Evolutionary conservation across 2,888 invertebrate genomes (phyloP), one percentile per base, ranked within the genome.

Genomic region (Pantelozetes paolii): DNA sequence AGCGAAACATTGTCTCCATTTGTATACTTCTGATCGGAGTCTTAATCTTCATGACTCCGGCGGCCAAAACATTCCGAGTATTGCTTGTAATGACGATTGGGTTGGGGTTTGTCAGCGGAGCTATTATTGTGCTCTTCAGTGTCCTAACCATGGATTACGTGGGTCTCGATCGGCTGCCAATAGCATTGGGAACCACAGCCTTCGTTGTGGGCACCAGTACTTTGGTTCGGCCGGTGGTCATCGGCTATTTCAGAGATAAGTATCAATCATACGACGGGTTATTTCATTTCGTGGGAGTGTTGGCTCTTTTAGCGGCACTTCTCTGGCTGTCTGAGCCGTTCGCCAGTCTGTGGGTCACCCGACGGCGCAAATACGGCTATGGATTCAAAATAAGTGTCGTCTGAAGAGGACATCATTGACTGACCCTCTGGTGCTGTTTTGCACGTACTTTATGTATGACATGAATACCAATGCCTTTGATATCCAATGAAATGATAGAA

Each of bases 191-290:
- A 18, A 71, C 76, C 0, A 76, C 77, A 71, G 75, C 76, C 18
- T 77, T 78, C 36, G 75, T 77, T 13, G 77, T 76, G 36, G 78
- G 78, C 0, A 67, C 75, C 9, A 72, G 75, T 32, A 76, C 76
- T 32, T 64, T 78, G 2, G 73, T 74, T 1, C 76, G 76, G 20
- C 78, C 78, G 6, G 8, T 75, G 3, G 26, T 78, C n/a, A 57
- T 75, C 50, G 78, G 78, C 75, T 76, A 77, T 72, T 78, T 76
- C 64, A 74, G 78, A 1, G 78, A 78, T 50, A 76, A 75, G 9
- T 72, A 74, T 69, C 76, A 77, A 28, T 76, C 76, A 20, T 78
- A 78, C 26, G 76, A 77, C 50, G 77, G 77, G 9, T 54, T 78
- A 13, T 78, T 78, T 62, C 75, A 77, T 69, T 75, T 76, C 30